Base-by-base conservation (phyloP, 2,797 vertebrate genomes). In the Ptychadena robeensis region DNA sequence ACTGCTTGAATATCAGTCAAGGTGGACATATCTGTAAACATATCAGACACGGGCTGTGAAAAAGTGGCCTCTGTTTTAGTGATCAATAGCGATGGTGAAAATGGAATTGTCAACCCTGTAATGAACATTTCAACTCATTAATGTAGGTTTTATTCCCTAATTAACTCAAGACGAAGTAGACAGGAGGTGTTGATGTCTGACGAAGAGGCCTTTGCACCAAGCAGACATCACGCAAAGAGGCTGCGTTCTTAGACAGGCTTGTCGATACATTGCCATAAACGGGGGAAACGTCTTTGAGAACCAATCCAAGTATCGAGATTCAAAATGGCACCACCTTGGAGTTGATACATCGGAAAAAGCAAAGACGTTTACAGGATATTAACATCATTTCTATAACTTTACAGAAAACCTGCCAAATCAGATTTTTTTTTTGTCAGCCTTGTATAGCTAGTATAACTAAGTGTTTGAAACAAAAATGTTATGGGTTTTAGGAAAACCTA, bases 61-160 rank as follows among this genome's bases (percentile, higher is more conserved):
- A 61, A 57, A 53, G 75, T 34, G 31, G 38, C 11, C 64, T 53
- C 38, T 57, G 70, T 69, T 73, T 67, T 67, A 71, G 68, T 80
- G 79, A 40, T 81, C 80, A 35, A 71, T 67, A 34, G 63, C 12
- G 53, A 67, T 81, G 80, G 70, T 81, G 71, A 81, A 81, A 81
- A 81, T 74, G 71, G 63, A 44, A 35, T 35, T 73, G 80, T 73
- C 80, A 74, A 57, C 63, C 34, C 63, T 31, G 61, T 81, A 81
- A 81, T 81, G 80, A 81, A 67, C 31, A 74, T 81, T 74, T 57
- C 63, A 67, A 74, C 80, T 78, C 63, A 81, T 81, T 81, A 81
- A 81, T 67, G 25, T 67, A 38, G 63, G 25, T 73, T 81, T 53
- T 63, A 74, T 57, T 67, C 30, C 48, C 44, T 73, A 74, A 67